Evolutionary conservation across 2,888 invertebrate species (phyloP).

Genomic region (Balanococcus diminutus): DNA sequence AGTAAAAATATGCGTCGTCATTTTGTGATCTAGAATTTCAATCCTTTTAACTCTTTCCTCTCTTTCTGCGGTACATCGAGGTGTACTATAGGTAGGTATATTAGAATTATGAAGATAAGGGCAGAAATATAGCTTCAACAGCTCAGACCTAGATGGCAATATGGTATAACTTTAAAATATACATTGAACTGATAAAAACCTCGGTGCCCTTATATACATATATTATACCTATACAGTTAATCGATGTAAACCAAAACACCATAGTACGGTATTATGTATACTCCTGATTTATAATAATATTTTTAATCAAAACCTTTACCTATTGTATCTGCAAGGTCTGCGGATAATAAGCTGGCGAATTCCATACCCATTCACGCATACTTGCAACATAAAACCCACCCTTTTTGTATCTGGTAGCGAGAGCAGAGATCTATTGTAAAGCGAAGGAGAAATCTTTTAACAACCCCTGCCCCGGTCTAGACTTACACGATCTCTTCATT

Average conservation of each 20-base stretch:
- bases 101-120: background rate
- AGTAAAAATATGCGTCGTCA: constrained; percentile 16
- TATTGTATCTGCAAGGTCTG: background rate
- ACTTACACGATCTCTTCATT: background rate
- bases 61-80: background rate
- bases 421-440: background rate
- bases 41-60: too few relatives aligned
- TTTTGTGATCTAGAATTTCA: background rate
- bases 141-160: background rate
- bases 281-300: background rate
- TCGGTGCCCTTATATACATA: background rate
- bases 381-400: background rate
- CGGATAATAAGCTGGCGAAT: background rate
- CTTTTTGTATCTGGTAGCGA: background rate
- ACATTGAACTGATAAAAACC: background rate
- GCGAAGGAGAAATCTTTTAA: background rate
- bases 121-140: background rate
- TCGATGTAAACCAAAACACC: background rate
- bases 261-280: too few relatives aligned
- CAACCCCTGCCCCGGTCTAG: constrained; percentile 34
- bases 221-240: background rate
- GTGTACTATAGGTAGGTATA: background rate
- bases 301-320: background rate
- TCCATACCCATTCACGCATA: background rate
- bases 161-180: background rate